Percentiles rank a stretch among this genome's conserved stretches.
These are phyloP conservation scores for Drosophila subpulchrella DNA, from an alignment of 1,140 invertebrate species.

Conservation along the genomic window DNA sequence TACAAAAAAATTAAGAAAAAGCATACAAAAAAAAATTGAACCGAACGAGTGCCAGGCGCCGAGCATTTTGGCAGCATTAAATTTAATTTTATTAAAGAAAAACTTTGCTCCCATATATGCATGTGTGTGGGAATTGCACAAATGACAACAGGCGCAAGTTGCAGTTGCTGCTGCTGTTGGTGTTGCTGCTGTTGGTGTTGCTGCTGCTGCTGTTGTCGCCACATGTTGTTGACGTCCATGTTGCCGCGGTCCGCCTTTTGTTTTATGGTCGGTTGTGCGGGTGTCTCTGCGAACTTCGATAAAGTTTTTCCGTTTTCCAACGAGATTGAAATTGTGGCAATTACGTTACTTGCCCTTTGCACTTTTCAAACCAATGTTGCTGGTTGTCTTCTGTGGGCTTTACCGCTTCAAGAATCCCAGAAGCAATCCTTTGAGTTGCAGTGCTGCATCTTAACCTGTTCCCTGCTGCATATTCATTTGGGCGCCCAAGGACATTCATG, in stretches of 20 bases:
- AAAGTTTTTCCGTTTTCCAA: slow-evolving; percentile 67
- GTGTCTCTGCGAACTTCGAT: slow-evolving; percentile 59
- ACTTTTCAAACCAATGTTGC: slow-evolving; percentile 24
- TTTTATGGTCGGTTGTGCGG: slow-evolving; percentile 66
- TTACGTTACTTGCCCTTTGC: slow-evolving; percentile 53
- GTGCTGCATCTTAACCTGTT: slow-evolving; percentile 38
- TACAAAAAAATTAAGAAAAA: slow-evolving; percentile 10
- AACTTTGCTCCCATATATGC: slow-evolving; percentile 56
- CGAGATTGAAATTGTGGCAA: slow-evolving; percentile 69
- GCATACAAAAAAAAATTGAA: slow-evolving; percentile 55
- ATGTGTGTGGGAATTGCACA: slow-evolving; percentile 69
- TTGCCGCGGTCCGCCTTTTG: slow-evolving; percentile 62
- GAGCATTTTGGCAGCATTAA: slow-evolving; percentile 74
- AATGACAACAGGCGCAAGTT: slow-evolving; percentile 74
- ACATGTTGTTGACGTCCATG: slow-evolving; percentile 76
- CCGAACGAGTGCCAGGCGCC: slow-evolving; percentile 56
- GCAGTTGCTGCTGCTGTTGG: slow-evolving; percentile 43
- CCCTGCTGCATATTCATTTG: slow-evolving; percentile 39
- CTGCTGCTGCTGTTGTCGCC: slow-evolving; percentile 57
- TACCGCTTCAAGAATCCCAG: neutral
- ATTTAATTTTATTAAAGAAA: slow-evolving; percentile 83
- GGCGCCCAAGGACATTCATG: slow-evolving; percentile 30
- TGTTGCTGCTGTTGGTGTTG: slow-evolving; percentile 29
- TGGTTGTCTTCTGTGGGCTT: slow-evolving; percentile 17
- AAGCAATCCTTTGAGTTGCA: slow-evolving; percentile 7